Base-by-base conservation (phyloP, 2,888 invertebrate species). In the Geotrupes spiniger region DNA sequence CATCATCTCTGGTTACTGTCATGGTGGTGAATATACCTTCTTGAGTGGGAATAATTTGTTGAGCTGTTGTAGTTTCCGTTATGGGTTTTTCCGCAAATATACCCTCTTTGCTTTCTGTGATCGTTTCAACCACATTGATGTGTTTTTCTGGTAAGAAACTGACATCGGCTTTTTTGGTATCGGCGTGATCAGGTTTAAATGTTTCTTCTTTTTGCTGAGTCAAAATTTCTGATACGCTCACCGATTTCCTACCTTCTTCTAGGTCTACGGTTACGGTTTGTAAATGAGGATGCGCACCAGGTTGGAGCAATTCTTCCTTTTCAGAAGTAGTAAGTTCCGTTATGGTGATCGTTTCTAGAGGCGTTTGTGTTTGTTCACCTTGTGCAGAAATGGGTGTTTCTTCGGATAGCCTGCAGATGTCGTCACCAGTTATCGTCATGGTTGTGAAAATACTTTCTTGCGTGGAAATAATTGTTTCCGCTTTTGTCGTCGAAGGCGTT, bases 21-120 rank as follows among this genome's bases (percentile, higher is more conserved):
- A 75, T 66, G 2, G 64, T 70, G 2, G 69, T 72, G 65, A 77
- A 70, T 14, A 78, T 76, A 16, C 76, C 75, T 54, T 68, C 65
- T 49, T 73, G 71, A 2, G 61, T 62, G 44, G 71, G 69, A 29
- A 69, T 46, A 25, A 49, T 54, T 15, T 43, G 25, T 2, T 60
- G 66, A 14, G 76, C 78, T 6, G 59, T 67, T 59, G 70, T 72
- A 1, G 48, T 59, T 51, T 70, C 65, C 1, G 69, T 63, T 52
- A 53, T 49, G 53, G 68, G 65, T 2, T 61, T 53, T 1, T 53
- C 38, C 49, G 66, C 65, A 31, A 64, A 62, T 28, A 51, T 29
- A 54, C 53, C 63, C 68, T 79, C 79, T 57, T 74, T 77, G 53
- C 82, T 81, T 14, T 74, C 73, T 1, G 71, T 51, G 14, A 74